These are phyloP conservation scores for Drosophila prostipennis DNA, from an alignment of 2,888 invertebrate genomes.

Conservation along the genomic window DNA sequence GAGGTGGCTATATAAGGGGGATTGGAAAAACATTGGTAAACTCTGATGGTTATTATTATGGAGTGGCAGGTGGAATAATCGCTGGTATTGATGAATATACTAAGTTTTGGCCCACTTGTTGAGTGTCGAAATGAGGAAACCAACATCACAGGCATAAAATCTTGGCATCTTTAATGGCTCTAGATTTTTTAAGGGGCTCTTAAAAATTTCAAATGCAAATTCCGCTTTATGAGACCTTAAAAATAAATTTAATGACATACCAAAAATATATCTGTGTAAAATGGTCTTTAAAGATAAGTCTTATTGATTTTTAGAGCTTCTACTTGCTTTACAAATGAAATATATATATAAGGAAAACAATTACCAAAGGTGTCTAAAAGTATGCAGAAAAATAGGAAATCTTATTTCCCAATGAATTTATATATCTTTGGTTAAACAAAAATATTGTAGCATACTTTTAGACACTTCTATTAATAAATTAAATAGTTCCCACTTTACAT, in stretches of 20 bases:
- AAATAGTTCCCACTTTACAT: too few species aligned
- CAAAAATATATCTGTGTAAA: not conserved
- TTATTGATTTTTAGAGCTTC: too few species aligned
- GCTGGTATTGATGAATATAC: slow-evolving; percentile 29
- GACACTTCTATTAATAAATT: too few species aligned
- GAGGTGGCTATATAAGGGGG: not conserved
- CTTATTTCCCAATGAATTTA: too few species aligned
- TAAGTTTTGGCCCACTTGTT: slow-evolving; percentile 17
- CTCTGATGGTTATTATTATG: slow-evolving; percentile 41
- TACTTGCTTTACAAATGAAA: too few species aligned
- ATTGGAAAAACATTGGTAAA: slow-evolving; percentile 7
- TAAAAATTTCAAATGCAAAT: not conserved
- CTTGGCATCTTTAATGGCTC: not conserved
- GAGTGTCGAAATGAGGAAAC: not conserved
- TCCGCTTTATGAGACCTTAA: slow-evolving; percentile 2
- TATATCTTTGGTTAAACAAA: too few species aligned
- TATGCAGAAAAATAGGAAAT: too few species aligned
- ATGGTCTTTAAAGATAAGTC: not conserved
- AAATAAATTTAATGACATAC: not conserved
- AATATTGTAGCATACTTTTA: not conserved
- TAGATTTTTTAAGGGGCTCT: not conserved
- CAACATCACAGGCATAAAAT: not conserved
- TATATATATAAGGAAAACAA: too few species aligned
- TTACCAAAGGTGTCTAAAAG: too few species aligned
- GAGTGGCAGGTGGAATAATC: slow-evolving; percentile 39